These are phyloP conservation scores for Microtus agrestis DNA, from an alignment of 2,797 vertebrate species.

Conservation along the genomic window DNA sequence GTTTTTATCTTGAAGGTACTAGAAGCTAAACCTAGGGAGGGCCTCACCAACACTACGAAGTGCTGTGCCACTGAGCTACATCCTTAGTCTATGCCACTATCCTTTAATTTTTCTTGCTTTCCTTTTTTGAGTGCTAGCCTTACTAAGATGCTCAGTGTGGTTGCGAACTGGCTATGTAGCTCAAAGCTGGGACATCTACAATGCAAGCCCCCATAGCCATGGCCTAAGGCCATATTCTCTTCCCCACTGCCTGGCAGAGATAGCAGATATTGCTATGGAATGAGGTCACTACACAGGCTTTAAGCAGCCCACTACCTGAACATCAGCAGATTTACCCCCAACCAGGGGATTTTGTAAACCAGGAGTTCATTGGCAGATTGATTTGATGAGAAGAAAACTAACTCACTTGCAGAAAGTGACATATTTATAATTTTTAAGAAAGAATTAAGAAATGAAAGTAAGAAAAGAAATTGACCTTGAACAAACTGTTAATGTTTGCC, in stretches of 20 bases:
- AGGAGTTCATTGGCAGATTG: background rate
- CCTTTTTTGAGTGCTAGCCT: background rate
- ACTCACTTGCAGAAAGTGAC: constrained; percentile 25
- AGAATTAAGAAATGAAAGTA: background rate
- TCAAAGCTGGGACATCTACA: background rate
- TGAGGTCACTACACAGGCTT: background rate
- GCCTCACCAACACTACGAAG: background rate
- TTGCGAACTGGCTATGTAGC: background rate
- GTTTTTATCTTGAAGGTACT: background rate
- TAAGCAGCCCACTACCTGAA: background rate
- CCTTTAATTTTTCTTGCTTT: background rate
- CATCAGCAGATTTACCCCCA: background rate
- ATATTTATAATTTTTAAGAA: constrained; percentile 1
- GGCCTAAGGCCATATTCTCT: background rate
- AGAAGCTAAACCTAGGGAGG: background rate
- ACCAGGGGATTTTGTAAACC: background rate
- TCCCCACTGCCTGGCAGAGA: background rate
- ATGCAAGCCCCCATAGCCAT: background rate
- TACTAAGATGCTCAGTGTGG: background rate
- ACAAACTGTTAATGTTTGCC: background rate
- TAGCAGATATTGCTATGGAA: background rate
- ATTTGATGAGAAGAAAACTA: background rate
- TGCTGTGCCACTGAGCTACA: background rate
- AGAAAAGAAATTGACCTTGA: background rate
- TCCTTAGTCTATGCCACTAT: background rate